phyloP scores from a whole-genome alignment of 2,113 vertebrate species.

The Coptodon bakossiorum region DNA sequence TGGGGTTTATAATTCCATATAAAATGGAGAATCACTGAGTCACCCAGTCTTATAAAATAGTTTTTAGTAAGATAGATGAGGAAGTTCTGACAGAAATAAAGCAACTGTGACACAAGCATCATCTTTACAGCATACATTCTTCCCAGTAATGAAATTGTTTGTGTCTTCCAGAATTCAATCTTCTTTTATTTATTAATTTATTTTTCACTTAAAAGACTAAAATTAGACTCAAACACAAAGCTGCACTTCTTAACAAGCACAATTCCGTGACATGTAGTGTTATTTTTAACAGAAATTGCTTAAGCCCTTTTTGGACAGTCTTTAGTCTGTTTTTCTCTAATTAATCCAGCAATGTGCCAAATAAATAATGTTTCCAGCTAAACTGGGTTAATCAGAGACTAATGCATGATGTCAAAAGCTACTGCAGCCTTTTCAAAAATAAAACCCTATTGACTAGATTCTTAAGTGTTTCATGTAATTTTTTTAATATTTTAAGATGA shows the following conservation, averaged over 20 bases:
- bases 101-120: background rate
- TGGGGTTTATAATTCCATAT: background rate
- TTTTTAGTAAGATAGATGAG: background rate
- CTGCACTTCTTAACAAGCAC: background rate
- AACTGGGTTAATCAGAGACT: background rate
- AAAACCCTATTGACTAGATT: background rate
- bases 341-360: background rate
- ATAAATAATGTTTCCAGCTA: background rate
- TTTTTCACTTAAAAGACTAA: background rate
- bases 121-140: background rate
- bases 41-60: background rate
- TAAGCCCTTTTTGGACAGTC: background rate
- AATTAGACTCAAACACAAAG: background rate
- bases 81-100: background rate
- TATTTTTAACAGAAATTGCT: background rate
- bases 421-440: background rate
- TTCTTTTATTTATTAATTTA: background rate
- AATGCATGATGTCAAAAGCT: background rate
- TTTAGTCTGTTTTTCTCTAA: background rate
- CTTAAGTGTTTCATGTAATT: background rate
- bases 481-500: background rate
- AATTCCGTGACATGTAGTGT: background rate
- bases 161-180: background rate
- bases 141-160: background rate
- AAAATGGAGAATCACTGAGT: background rate